These are phyloP conservation scores for Carollia perspicillata DNA, from an alignment of 2,113 vertebrate species.

Conservation along the genomic window DNA sequence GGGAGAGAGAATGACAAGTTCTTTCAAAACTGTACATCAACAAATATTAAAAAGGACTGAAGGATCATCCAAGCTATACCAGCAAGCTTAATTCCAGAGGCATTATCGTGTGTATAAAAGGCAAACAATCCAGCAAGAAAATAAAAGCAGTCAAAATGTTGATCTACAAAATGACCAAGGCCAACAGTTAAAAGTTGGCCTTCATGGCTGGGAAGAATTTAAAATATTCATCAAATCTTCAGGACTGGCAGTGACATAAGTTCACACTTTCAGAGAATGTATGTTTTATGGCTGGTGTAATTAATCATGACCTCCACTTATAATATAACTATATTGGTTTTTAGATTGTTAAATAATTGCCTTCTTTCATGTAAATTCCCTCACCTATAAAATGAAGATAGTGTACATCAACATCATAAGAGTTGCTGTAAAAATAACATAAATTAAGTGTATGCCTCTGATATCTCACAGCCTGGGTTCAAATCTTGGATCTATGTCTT, in stretches of 20 bases:
- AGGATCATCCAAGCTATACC: background rate
- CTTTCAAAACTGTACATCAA: background rate
- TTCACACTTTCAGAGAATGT: background rate
- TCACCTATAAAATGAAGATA: background rate
- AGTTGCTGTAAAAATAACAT: background rate
- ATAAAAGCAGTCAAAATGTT: background rate
- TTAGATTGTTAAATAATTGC: background rate
- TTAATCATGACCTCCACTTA: background rate
- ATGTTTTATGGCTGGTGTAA: background rate
- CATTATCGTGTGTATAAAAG: background rate
- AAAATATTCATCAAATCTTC: no score
- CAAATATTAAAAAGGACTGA: background rate
- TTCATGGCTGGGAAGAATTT: background rate
- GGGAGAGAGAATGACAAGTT: background rate
- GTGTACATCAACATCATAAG: background rate
- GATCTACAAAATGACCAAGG: background rate
- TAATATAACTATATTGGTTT: background rate
- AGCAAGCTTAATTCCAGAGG: background rate
- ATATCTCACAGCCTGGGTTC: background rate
- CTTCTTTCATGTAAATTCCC: background rate
- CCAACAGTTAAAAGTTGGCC: background rate
- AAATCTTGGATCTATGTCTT: background rate
- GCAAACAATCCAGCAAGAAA: background rate
- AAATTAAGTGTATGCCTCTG: background rate
- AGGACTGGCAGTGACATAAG: background rate